Base-by-base conservation (phyloP, 2,888 invertebrate species). In the Clepsis dumicolana region DNA sequence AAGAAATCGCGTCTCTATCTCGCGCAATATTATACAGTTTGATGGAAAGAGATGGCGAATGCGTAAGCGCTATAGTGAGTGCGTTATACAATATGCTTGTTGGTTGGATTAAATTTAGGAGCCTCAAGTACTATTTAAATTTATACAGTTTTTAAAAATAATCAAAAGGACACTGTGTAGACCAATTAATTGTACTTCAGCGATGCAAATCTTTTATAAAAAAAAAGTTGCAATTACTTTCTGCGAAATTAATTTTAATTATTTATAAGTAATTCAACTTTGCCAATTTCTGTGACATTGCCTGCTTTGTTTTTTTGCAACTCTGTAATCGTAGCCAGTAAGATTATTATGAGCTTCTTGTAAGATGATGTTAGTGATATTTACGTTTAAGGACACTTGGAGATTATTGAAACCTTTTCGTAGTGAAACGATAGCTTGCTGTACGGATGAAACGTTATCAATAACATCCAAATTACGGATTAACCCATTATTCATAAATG, bases 311-410 rank as follows among this genome's bases (percentile, higher is more conserved):
- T 18, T n/a, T n/a, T 14, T 54, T 54, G 29, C 32, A 35, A 38
- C 38, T n/a, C 4, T 38, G 59, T 66, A 61, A 21, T 52, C 38
- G 18, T 66, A 66, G 60, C 3, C 14, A 0, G n/a, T 66, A 66
- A 66, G 65, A 53, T 61, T 61, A 65, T 65, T 41, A 66, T 35
- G 65, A 66, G 65, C 65, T 66, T 66, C 44, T 53, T 53, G 52
- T 66, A 66, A 54, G 54, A 61, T 66, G 44, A n/a, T 44, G 44
- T 12, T 65, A 27, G 27, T 38, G 21, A 38, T 48, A 35, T 25
- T 18, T 65, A 64, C 27, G 52, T 38, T 21, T 65, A n/a, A 52
- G 21, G 38, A 38, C 8, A 59, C 10, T 52, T 25, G n/a, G 21
- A 48, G 0, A 21, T 48, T 10, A 21, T 18, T 44, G 16, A 8